phyloP scores from a whole-genome alignment of 2,888 invertebrate species.

The Merodon equestris region DNA sequence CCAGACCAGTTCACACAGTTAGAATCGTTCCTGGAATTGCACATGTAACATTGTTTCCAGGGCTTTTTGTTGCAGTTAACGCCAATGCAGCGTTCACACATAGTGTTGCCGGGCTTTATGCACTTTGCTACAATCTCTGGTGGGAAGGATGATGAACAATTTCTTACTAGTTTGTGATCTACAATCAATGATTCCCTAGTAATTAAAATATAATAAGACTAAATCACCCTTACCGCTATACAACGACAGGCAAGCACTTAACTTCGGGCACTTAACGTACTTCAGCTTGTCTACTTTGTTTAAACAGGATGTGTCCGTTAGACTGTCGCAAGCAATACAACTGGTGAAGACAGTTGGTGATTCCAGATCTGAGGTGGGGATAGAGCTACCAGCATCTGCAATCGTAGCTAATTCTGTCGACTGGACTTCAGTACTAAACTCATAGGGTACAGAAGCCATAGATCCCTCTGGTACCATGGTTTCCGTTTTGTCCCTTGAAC shows the following conservation, averaged over 20 bases:
- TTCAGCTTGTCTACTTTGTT: conserved; percentile 16
- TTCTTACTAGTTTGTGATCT: conserved; percentile 35
- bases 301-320: conserved; percentile 17
- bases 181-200: neutral
- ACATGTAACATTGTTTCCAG: conserved; percentile 61
- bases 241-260: conserved; percentile 19
- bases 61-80: conserved; percentile 51
- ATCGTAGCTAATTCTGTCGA: neutral
- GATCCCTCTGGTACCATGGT: neutral
- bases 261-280: conserved; percentile 15
- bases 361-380: neutral
- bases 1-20: conserved; percentile 57
- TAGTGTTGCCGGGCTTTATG: neutral
- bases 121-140: conserved; percentile 4
- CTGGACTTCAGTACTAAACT: too few species aligned
- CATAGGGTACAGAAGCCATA: too few species aligned
- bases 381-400: neutral
- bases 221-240: conserved; percentile 16
- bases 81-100: conserved; percentile 33
- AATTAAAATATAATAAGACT: neutral
- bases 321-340: conserved; percentile 38
- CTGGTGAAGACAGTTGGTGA: neutral
- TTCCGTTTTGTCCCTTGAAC: neutral
- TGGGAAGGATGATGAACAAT: conserved; percentile 30
- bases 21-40: conserved; percentile 53